These are phyloP conservation scores for Epizoanthus illoricatus DNA, from an alignment of 92 coral and sea anemone species.

Conservation along the genomic window DNA sequence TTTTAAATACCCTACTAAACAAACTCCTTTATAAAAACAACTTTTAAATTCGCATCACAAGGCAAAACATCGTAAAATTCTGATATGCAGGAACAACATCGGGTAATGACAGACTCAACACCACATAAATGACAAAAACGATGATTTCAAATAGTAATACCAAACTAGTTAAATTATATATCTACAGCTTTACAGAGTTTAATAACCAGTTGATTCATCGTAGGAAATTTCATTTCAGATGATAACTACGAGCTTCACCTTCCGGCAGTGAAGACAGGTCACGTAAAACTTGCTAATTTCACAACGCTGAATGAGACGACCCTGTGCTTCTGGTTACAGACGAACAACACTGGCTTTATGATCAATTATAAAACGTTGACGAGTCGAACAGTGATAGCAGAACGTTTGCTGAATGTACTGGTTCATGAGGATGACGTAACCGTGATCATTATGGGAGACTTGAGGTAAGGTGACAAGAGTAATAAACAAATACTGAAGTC, in stretches of 20 bases:
- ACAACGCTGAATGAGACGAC: not conserved
- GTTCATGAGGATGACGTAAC: not conserved
- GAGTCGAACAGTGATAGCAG: not conserved
- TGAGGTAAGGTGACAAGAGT: not conserved
- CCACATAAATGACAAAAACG: no score
- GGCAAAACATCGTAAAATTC: no score
- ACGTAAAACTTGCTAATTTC: not conserved
- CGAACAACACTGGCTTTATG: conserved; percentile 17
- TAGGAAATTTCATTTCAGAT: not conserved
- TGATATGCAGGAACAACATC: no score
- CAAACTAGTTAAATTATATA: no score
- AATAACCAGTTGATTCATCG: no score
- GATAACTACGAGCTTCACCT: conserved; percentile 3
- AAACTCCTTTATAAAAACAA: no score
- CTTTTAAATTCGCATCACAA: no score
- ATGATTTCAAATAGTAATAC: no score
- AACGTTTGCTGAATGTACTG: not conserved
- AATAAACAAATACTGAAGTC: not conserved
- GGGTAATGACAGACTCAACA: no score
- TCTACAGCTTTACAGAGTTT: no score
- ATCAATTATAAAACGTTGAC: not conserved
- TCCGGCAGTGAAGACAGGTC: not conserved
- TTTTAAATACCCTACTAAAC: no score
- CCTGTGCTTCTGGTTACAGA: conserved; percentile 6
- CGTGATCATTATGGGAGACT: not conserved